Percentiles rank a stretch among this genome's conserved stretches.
These are phyloP conservation scores for Nannospalax galili DNA, from an alignment of 2,113 vertebrate genomes.

Conservation along the genomic window DNA sequence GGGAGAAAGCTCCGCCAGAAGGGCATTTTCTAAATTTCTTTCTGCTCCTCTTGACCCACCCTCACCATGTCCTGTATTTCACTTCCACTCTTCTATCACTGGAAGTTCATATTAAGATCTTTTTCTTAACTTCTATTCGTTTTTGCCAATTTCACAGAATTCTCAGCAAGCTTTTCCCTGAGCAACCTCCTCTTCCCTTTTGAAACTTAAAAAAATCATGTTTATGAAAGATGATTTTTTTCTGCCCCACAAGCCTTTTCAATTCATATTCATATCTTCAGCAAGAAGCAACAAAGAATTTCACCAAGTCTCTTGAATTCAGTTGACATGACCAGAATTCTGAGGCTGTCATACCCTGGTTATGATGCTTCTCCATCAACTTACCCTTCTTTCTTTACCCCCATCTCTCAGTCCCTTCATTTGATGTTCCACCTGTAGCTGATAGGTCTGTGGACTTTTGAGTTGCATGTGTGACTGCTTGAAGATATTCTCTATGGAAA, in stretches of 20 bases:
- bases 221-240: neutral
- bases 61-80: neutral
- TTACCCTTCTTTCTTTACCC: too few species aligned
- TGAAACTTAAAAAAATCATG: neutral
- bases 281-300: neutral
- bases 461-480: neutral
- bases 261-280: neutral
- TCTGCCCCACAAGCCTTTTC: neutral
- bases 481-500: constrained; percentile 9
- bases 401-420: neutral
- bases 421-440: neutral
- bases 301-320: neutral
- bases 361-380: neutral
- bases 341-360: neutral
- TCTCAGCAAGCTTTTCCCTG: neutral
- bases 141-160: neutral
- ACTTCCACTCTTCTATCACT: neutral
- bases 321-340: neutral
- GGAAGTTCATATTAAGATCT: neutral
- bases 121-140: neutral
- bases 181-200: neutral
- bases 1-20: neutral
- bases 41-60: neutral
- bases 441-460: neutral
- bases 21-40: neutral